These are phyloP conservation scores for Protobothrops flavoviridis DNA, from an alignment of 2,113 vertebrate species.

Conservation along the genomic window DNA sequence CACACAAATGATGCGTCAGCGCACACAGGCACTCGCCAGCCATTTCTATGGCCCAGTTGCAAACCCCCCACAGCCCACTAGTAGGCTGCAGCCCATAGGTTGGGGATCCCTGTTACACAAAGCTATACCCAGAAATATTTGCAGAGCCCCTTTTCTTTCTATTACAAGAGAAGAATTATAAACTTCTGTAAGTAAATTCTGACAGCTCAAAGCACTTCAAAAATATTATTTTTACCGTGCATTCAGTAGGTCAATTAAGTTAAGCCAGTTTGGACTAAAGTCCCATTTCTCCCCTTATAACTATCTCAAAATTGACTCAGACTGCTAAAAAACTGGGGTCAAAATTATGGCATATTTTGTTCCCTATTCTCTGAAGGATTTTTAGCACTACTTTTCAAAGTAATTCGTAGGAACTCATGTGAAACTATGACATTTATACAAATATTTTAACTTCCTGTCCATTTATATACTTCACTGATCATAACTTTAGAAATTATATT, in stretches of 20 bases:
- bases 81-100: too few species aligned
- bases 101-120: background rate
- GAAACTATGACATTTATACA: background rate
- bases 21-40: too few species aligned
- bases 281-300: background rate
- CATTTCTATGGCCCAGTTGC: too few species aligned
- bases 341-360: background rate
- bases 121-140: background rate
- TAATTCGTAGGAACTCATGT: background rate
- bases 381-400: background rate
- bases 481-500: background rate
- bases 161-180: background rate
- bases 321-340: background rate
- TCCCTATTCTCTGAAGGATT: background rate
- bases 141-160: background rate
- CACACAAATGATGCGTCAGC: too few species aligned
- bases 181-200: background rate
- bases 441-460: background rate
- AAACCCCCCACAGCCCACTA: too few species aligned
- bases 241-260: background rate
- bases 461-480: background rate
- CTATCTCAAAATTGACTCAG: background rate
- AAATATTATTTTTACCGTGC: background rate
- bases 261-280: background rate
- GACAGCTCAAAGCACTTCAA: background rate